phyloP scores from a whole-genome alignment of 2,113 vertebrate species.

The Phyllopteryx taeniolatus region DNA sequence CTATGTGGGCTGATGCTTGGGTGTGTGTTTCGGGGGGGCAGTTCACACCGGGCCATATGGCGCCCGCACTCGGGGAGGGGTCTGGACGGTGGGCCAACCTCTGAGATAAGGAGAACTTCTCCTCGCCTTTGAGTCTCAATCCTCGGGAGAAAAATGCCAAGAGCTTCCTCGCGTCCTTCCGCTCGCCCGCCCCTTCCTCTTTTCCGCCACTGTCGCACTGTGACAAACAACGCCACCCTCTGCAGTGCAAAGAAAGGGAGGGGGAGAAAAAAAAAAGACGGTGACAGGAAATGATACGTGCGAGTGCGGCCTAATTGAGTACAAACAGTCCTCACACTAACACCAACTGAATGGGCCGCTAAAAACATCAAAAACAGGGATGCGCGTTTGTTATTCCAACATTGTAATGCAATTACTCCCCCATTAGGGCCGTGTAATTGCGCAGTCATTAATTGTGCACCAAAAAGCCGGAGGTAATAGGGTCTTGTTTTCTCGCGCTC shows the following conservation, averaged over 20 bases:
- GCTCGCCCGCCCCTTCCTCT: slow-evolving; percentile 44
- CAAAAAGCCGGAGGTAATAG: slow-evolving; percentile 25
- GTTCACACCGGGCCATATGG: slow-evolving; percentile 74
- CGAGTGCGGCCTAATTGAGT: slow-evolving; percentile 62
- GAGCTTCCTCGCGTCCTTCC: slow-evolving; percentile 43
- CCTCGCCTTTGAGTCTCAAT: slow-evolving; percentile 56
- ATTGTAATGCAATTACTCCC: slow-evolving; percentile 69
- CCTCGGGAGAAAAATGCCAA: slow-evolving; percentile 49
- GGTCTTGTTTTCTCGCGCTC: slow-evolving; percentile 11
- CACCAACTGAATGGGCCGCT: slow-evolving; percentile 27
- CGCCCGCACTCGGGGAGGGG: slow-evolving; percentile 53
- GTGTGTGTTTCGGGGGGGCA: slow-evolving; percentile 29
- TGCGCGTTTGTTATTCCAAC: slow-evolving; percentile 53
- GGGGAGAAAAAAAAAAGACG: slow-evolving; percentile 43
- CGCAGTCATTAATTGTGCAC: slow-evolving; percentile 59
- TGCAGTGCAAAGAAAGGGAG: slow-evolving; percentile 37
- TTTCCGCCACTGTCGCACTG: slow-evolving; percentile 48
- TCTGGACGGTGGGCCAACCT: slow-evolving; percentile 56
- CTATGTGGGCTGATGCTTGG: slow-evolving; percentile 41
- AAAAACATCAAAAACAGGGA: not conserved
- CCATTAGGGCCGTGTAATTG: slow-evolving; percentile 67
- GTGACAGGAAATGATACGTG: slow-evolving; percentile 57
- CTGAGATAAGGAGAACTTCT: slow-evolving; percentile 60
- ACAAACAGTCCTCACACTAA: slow-evolving; percentile 53
- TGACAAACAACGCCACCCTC: slow-evolving; percentile 65